A percentile compares a stretch with the other conserved stretches of the same genome.
phyloP scores from a whole-genome alignment of 2,113 vertebrate genomes.

The Rhea americana region DNA sequence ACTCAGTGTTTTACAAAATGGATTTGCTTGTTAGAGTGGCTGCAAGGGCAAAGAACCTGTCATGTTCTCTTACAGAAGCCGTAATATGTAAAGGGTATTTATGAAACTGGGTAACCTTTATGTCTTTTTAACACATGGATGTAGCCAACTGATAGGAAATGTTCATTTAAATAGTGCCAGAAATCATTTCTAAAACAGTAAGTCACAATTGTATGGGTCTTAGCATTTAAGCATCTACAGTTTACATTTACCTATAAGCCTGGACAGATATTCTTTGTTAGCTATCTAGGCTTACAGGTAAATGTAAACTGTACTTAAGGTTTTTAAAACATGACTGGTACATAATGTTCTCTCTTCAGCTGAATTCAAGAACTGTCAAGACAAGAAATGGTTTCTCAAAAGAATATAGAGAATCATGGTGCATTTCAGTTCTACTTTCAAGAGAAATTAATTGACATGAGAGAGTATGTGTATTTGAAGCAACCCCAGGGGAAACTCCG shows the following conservation, averaged over 20 bases:
- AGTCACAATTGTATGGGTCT: not conserved
- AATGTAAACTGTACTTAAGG: constrained; percentile 10
- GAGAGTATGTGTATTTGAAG: not conserved
- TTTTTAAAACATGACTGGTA: constrained; percentile 5
- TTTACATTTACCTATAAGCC: not conserved
- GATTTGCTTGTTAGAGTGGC: not conserved
- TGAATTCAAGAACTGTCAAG: not conserved
- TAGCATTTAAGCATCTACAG: not conserved
- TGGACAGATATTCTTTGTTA: not conserved
- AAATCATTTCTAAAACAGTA: not conserved
- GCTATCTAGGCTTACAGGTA: not conserved
- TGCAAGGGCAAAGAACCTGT: not conserved
- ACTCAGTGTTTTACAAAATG: not conserved
- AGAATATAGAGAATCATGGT: not conserved
- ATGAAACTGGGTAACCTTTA: not conserved
- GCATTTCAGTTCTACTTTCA: not conserved
- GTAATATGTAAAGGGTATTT: not conserved
- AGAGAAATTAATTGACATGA: not conserved
- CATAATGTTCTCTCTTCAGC: not conserved
- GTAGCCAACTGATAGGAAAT: not conserved
- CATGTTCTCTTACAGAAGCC: not conserved
- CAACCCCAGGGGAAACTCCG: not conserved
- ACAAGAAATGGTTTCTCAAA: constrained; percentile 12
- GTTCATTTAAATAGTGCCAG: constrained; percentile 5
- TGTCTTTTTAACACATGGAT: not conserved